Conservation (phyloP, 30 jellyfish, hydroid and myxozoan species). For the Turritopsis dohrnii region DNA sequence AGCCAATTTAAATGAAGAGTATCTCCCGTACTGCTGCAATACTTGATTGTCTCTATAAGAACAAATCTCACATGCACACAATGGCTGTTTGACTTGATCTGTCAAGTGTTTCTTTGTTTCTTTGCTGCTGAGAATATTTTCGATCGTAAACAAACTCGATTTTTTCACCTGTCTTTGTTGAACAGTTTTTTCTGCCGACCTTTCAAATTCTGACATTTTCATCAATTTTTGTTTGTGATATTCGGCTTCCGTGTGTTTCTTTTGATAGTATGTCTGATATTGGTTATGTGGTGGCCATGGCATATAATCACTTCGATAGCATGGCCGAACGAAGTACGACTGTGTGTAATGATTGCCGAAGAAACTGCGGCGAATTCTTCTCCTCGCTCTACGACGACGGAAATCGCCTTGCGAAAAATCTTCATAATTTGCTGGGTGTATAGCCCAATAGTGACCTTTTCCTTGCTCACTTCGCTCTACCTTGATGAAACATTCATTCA, state of each 20-base stretch:
- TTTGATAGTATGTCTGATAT: neutral
- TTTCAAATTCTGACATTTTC: neutral
- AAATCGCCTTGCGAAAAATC: constrained; percentile 85
- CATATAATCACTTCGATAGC: neutral
- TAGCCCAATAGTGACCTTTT: constrained; percentile 88
- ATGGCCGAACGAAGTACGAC: neutral
- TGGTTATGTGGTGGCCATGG: neutral
- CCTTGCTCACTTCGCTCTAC: constrained; percentile 90
- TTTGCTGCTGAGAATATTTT: neutral
- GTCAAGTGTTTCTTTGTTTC: neutral
- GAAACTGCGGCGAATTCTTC: constrained; percentile 33
- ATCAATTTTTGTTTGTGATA: neutral
- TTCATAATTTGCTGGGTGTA: constrained; percentile 77
- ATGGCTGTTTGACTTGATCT: neutral
- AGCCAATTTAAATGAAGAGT: neutral
- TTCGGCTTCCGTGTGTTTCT: neutral
- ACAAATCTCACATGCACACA: neutral
- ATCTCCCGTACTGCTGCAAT: neutral
- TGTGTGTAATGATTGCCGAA: neutral
- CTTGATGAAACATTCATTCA: constrained; percentile 78
- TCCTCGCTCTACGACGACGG: constrained; percentile 75
- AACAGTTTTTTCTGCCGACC: neutral
- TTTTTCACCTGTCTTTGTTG: neutral
- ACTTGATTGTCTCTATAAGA: neutral
- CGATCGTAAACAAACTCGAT: constrained; percentile 1